phyloP scores from a whole-genome alignment of 2,113 vertebrate genomes.

The Noctilio leporinus region DNA sequence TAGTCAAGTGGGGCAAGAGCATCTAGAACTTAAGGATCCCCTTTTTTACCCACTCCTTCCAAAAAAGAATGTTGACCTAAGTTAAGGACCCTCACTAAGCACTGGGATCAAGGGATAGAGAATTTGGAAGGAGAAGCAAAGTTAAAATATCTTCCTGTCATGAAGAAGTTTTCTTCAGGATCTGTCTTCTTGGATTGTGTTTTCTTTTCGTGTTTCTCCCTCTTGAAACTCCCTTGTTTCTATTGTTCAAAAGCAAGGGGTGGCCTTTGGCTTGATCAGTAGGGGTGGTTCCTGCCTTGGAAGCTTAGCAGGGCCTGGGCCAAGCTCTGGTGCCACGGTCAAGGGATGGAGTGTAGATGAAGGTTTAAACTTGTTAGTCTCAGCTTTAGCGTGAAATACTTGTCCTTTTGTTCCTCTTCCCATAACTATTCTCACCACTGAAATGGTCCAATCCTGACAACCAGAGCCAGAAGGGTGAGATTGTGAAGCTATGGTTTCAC shows the following conservation, averaged over 20 bases:
- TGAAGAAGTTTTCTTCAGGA: neutral
- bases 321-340: neutral
- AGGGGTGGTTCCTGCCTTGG: neutral
- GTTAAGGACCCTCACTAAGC: neutral
- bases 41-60: neutral
- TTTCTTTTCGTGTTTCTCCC: neutral
- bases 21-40: neutral
- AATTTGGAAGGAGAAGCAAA: neutral
- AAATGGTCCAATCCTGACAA: neutral
- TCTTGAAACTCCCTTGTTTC: neutral
- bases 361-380: neutral
- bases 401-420: neutral
- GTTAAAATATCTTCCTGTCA: neutral
- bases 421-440: neutral
- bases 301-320: neutral
- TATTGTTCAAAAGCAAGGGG: neutral
- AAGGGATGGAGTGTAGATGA: neutral
- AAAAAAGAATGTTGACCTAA: neutral
- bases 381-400: neutral
- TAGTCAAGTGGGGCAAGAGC: rapidly evolving
- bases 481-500: neutral
- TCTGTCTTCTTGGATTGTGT: neutral
- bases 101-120: too few species aligned
- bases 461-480: neutral
- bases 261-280: neutral